Evolutionary conservation across 2,797 vertebrate genomes (phyloP).

Genomic region (Falco columbarius): DNA sequence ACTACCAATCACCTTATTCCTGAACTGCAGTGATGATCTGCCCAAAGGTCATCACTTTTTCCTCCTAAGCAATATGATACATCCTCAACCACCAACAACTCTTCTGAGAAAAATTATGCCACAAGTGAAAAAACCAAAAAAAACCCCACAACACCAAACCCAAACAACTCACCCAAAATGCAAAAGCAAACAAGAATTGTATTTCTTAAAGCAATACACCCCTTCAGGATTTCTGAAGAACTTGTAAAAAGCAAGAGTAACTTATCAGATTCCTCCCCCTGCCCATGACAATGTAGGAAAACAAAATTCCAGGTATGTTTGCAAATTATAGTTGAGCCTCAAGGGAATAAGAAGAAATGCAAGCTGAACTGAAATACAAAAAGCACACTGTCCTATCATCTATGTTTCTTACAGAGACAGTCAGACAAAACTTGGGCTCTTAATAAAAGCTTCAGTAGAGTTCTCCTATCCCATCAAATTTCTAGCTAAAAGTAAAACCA

Average conservation of each 20-base stretch:
- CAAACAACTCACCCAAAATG: background rate
- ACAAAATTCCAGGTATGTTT: background rate
- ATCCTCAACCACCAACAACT: background rate
- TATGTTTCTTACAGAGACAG: fast-evolving
- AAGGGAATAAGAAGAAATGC: background rate
- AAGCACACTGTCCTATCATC: background rate
- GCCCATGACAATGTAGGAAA: background rate
- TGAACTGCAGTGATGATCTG: fast-evolving
- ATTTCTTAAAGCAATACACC: background rate
- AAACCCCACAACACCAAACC: no score
- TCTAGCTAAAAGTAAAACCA: background rate
- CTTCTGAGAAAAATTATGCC: background rate
- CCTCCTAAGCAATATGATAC: background rate
- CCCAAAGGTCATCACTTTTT: background rate
- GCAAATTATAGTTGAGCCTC: background rate
- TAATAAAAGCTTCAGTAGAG: background rate
- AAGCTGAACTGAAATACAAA: background rate
- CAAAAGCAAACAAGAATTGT: background rate
- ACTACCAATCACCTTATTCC: background rate
- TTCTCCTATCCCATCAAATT: background rate
- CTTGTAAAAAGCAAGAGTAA: background rate
- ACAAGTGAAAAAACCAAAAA: background rate
- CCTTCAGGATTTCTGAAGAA: background rate
- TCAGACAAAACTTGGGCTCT: background rate
- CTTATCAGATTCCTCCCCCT: background rate